These are phyloP conservation scores for Lycodopsis pacificus DNA, from an alignment of 2,797 vertebrate genomes.

Conservation along the genomic window DNA sequence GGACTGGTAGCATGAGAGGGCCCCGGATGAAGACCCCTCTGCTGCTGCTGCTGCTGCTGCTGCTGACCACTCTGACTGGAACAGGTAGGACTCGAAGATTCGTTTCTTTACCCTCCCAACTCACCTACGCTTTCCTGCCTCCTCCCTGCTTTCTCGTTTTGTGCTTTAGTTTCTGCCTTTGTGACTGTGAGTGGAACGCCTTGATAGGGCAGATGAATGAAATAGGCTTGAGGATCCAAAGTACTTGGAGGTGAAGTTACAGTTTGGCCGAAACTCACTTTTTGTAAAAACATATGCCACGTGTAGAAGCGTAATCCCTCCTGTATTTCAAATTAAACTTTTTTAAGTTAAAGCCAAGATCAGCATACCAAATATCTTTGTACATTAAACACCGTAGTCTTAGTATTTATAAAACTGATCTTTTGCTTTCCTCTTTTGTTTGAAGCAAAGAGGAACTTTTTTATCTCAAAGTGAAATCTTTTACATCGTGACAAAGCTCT, in stretches of 20 bases:
- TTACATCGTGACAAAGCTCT: slow-evolving; percentile 18
- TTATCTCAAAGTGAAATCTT: slow-evolving; percentile 3
- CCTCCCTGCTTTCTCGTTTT: slow-evolving; percentile 30
- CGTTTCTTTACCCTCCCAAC: neutral
- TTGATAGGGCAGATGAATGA: neutral
- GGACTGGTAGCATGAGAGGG: slow-evolving; percentile 72
- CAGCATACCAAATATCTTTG: no score
- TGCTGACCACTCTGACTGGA: slow-evolving; percentile 55
- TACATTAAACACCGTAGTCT: neutral
- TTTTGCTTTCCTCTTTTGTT: neutral
- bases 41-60: slow-evolving; percentile 67
- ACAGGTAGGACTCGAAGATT: slow-evolving; percentile 71
- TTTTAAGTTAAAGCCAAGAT: neutral
- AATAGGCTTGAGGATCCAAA: neutral
- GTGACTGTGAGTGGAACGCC: neutral
- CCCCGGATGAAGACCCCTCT: slow-evolving; percentile 60
- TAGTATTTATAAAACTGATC: neutral
- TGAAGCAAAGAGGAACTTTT: slow-evolving; percentile 6
- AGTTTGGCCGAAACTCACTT: slow-evolving; percentile 1
- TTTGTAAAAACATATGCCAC: neutral
- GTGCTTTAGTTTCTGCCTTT: slow-evolving; percentile 11
- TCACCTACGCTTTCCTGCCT: slow-evolving; percentile 10
- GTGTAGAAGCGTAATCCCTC: neutral
- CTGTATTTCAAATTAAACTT: neutral
- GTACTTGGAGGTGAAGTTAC: neutral